These are phyloP conservation scores for Campoletis sonorensis DNA, from an alignment of 1,140 invertebrate genomes.

Conservation along the genomic window DNA sequence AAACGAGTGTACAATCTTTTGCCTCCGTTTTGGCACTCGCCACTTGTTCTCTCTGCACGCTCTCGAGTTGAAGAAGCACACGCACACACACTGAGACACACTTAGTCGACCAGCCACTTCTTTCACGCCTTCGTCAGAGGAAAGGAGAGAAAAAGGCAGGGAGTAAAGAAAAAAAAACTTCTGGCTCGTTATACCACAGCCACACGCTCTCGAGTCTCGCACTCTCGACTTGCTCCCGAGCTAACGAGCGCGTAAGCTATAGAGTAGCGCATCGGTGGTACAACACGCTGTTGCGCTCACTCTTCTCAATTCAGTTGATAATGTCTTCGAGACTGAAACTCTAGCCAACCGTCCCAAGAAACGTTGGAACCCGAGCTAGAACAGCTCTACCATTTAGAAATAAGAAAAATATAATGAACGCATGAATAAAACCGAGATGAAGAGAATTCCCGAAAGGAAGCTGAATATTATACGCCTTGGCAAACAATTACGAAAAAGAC, in stretches of 20 bases:
- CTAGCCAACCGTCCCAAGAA: neutral
- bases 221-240: neutral
- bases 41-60: no score
- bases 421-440: neutral
- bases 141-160: neutral
- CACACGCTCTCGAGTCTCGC: conserved; percentile 11
- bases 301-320: conserved; percentile 29
- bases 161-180: neutral
- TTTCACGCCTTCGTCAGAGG: conserved; percentile 28
- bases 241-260: conserved; percentile 36
- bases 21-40: neutral
- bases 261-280: neutral
- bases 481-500: conserved; percentile 6
- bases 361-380: neutral
- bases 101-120: conserved; percentile 13
- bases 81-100: neutral
- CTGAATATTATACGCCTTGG: neutral
- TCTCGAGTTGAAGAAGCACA: conserved; percentile 11
- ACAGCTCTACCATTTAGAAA: neutral
- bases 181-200: conserved; percentile 29
- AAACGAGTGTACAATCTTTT: conserved; percentile 24
- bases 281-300: neutral
- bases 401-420: neutral
- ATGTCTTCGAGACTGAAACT: conserved; percentile 31
- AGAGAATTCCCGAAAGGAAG: neutral